Base-by-base conservation (phyloP, 2,888 invertebrate species). In the Rosalia funebris region DNA sequence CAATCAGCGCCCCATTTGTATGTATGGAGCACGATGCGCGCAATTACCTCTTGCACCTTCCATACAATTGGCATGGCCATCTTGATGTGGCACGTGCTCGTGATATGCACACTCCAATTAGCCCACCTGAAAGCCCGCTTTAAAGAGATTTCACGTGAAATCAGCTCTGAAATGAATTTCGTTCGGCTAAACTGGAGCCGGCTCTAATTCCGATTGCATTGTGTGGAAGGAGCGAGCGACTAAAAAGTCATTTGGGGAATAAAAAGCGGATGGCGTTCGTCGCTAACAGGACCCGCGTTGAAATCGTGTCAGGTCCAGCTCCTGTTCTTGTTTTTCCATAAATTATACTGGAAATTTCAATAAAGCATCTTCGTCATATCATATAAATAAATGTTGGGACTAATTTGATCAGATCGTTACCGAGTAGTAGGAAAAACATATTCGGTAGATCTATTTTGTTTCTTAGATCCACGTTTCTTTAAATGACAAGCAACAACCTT, bases 1-100 rank as follows among this genome's bases (percentile, higher is more conserved):
- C 71, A 72, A 72, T 72, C 70, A 71, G 64, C 52, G 62, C 57
- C 61, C 72, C 72, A 77, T 79, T 78, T 76, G 77, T 79, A 78
- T 79, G 77, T 78, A 79, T 77, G 66, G 70, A 71, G 68, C 59
- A 67, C 50, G 68, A 62, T 61, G 65, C 62, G 69, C 69, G 73
- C 75, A 75, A 78, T 78, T 78, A 77, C 77, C 71, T 66, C 65
- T 61, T 65, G 62, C 59, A 56, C 50, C 52, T 52, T 45, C 47
- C 25, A 47, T 52, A 65, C 65, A 65, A 65, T 65, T 53, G 57
- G 57, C 53, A 48, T 59, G 65, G 65, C 65, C 65, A 62, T 65
- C 65, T 70, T 71, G 71, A 71, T 71, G 68, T 70, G 65, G 68
- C 70, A 74, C 75, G 73, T 73, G 71, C 68, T 72, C 73, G 71